Percentiles rank a stretch among this genome's conserved stretches.
Evolutionary conservation across 1,140 invertebrate genomes (phyloP).

Genomic region (Cyphomyrmex costatus): DNA sequence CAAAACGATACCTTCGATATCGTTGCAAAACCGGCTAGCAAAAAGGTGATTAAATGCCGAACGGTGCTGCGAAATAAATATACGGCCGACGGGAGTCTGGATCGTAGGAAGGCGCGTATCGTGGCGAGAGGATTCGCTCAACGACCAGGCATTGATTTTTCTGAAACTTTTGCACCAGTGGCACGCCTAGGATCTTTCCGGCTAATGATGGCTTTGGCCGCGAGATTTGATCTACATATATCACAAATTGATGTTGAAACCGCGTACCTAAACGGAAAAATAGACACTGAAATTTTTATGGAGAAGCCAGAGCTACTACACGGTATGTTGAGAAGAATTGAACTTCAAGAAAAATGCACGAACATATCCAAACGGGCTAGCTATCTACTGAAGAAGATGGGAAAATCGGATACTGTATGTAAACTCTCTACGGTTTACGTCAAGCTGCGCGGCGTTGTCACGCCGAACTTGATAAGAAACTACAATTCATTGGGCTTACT

Average conservation of each 20-base stretch:
- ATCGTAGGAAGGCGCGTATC: neutral
- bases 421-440: slow-evolving; percentile 79
- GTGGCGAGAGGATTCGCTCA: no score
- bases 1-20: neutral
- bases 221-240: neutral
- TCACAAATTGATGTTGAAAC: neutral
- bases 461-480: slow-evolving; percentile 66
- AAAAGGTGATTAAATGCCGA: neutral
- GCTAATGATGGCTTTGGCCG: neutral
- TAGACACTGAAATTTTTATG: neutral
- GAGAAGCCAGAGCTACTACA: neutral
- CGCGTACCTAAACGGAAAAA: neutral
- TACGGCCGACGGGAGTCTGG: neutral
- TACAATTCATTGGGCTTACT: slow-evolving; percentile 68
- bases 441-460: slow-evolving; percentile 78
- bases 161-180: no score
- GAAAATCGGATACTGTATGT: slow-evolving; percentile 51
- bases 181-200: neutral
- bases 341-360: no score
- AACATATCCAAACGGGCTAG: neutral
- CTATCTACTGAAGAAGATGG: neutral
- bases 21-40: neutral
- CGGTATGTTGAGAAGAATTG: neutral
- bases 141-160: no score
- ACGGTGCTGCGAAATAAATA: neutral